Evolutionary conservation across 1,140 invertebrate genomes (phyloP).

Genomic region (Uloborus diversus): DNA sequence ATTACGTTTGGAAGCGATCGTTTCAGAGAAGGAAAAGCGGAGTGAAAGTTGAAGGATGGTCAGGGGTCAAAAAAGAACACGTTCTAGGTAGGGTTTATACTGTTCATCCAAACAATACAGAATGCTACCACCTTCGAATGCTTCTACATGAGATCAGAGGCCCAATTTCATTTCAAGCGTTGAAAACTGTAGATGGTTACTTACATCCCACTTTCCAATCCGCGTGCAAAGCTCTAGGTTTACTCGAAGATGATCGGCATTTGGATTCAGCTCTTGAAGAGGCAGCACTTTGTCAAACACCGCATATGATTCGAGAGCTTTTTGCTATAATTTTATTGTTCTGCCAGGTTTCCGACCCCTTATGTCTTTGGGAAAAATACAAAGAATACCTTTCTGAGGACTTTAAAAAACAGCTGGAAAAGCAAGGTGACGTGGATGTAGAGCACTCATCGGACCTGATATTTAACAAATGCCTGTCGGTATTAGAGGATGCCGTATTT

Average conservation of each 20-base stretch:
- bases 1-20: background rate
- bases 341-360: conserved; percentile 60
- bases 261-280: conserved; percentile 65
- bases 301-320: conserved; percentile 59
- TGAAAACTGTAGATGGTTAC: conserved; percentile 65
- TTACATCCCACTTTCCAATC: conserved; percentile 66
- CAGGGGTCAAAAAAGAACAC: background rate
- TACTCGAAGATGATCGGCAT: conserved; percentile 63
- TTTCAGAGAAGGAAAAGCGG: background rate
- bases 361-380: conserved; percentile 53
- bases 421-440: background rate
- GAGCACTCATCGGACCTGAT: conserved; percentile 2
- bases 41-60: background rate
- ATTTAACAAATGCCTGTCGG: conserved; percentile 39
- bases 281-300: conserved; percentile 63
- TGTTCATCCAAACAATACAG: conserved; percentile 38
- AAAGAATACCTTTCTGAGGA: conserved; percentile 33
- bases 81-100: background rate
- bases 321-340: conserved; percentile 65
- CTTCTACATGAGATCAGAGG: conserved; percentile 66
- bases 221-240: conserved; percentile 63
- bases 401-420: background rate
- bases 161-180: conserved; percentile 63
- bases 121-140: conserved; percentile 66
- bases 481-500: conserved; percentile 35